phyloP scores from a whole-genome alignment of 1,140 invertebrate genomes.

The Himalopsyche phryganea region DNA sequence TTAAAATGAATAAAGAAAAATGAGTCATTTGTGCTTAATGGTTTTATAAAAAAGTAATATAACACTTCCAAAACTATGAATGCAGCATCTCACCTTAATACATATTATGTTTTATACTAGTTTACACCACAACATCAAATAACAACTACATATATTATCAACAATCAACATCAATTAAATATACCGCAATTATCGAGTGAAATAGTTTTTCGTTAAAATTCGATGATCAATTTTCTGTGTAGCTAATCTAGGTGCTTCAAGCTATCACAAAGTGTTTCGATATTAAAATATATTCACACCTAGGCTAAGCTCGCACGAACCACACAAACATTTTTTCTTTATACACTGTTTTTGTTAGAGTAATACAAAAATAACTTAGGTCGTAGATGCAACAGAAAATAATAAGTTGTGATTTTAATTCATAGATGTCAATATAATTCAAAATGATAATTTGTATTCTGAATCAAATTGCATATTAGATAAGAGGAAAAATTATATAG shows the following conservation, averaged over 20 bases:
- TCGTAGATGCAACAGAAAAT: no score
- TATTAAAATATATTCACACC: constrained; percentile 29
- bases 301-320: not conserved
- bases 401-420: not conserved
- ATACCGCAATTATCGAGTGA: constrained; percentile 46
- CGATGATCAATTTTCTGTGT: constrained; percentile 39
- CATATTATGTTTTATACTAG: constrained; percentile 44
- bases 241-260: constrained; percentile 34
- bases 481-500: not conserved
- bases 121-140: constrained; percentile 57
- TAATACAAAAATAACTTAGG: no score
- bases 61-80: not conserved
- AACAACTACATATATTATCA: constrained; percentile 55
- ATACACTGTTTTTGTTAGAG: no score
- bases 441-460: not conserved
- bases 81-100: constrained; percentile 26
- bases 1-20: no score
- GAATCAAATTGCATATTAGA: not conserved
- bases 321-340: no score
- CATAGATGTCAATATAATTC: not conserved
- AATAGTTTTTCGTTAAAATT: constrained; percentile 44
- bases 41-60: no score
- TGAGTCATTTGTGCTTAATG: no score
- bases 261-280: constrained; percentile 32
- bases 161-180: constrained; percentile 56